Evolutionary conservation across 2,797 vertebrate genomes (phyloP), one percentile per base, ranked within the genome.

Genomic region (Cetoscarus ocellatus): DNA sequence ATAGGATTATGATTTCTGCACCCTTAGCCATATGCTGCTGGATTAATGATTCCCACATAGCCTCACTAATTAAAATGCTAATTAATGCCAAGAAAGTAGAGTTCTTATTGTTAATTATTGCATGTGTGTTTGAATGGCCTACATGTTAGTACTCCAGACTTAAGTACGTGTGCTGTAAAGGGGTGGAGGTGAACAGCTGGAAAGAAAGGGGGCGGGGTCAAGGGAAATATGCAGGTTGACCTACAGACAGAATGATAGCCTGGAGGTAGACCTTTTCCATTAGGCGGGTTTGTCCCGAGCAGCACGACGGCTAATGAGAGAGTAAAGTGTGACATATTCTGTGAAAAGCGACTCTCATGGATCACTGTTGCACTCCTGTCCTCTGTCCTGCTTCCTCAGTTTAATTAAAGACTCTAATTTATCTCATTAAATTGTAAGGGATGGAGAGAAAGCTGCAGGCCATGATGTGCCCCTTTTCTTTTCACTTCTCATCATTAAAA

Each of bases 51-150:
- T 91, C 85, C 85, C 85, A 82, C 80, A 27, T 27, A 86, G 78
- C 64, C 81, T 55, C 74, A 67, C 76, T 92, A 91, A 93, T 93
- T 93, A 92, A 93, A 93, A 92, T 90, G 82, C 65, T 92, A 91
- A 93, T 94, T 88, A 90, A 90, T 83, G 76, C 71, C 73, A 62
- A 68, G 70, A 79, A 83, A 27, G 27, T 27, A 80, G 68, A 62
- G 58, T 72, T 80, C 49, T 81, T 83, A 85, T 86, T 77, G 54
- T 75, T 59, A 67, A 48, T 67, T 63, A 27, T 78, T 50, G 43
- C 10, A 56, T 19, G 35, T 57, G 43, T 61, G 60, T 72, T 73
- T 68, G 58, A 54, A 55, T 63, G 57, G 50, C 15, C 15, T 14
- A 58, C 52, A 54, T 48, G 64, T 70, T 77, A 77, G 19, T 62